A percentile compares a stretch with the other conserved stretches of the same genome.
These are phyloP conservation scores for Poeciliopsis paucimaculata DNA, from an alignment of 2,797 vertebrate genomes.

Conservation along the genomic window DNA sequence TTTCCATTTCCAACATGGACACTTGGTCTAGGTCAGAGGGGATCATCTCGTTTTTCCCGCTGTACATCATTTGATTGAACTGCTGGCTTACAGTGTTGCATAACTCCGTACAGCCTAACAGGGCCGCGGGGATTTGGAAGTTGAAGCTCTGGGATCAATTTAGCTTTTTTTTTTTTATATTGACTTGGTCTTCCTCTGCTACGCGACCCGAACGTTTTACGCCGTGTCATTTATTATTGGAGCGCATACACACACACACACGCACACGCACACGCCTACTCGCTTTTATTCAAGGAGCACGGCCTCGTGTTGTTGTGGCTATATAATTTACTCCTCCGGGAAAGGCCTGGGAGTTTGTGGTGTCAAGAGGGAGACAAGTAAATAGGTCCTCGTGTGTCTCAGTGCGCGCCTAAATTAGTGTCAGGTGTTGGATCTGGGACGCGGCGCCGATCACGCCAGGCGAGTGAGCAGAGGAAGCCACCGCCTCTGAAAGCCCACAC, in stretches of 20 bases:
- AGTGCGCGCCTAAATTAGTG: constrained; percentile 44
- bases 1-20: not conserved
- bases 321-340: constrained; percentile 54
- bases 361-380: constrained; percentile 38
- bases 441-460: constrained; percentile 25
- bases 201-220: constrained; percentile 20
- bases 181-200: constrained; percentile 52
- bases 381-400: constrained; percentile 48
- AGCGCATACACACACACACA: too few species aligned
- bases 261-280: not conserved
- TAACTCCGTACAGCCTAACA: constrained; percentile 55
- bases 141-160: constrained; percentile 68
- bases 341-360: constrained; percentile 21
- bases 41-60: not conserved
- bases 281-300: constrained; percentile 36
- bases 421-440: constrained; percentile 48
- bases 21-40: not conserved
- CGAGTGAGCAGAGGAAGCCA: constrained; percentile 24
- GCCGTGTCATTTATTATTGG: constrained; percentile 49
- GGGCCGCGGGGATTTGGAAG: constrained; percentile 65
- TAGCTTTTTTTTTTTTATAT: constrained; percentile 64
- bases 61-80: constrained; percentile 44
- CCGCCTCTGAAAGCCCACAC: constrained; percentile 40
- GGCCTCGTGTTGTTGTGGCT: constrained; percentile 47
- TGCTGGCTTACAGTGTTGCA: constrained; percentile 29